These are phyloP conservation scores for Ictalurus furcatus DNA, from an alignment of 2,113 vertebrate species.

Conservation along the genomic window DNA sequence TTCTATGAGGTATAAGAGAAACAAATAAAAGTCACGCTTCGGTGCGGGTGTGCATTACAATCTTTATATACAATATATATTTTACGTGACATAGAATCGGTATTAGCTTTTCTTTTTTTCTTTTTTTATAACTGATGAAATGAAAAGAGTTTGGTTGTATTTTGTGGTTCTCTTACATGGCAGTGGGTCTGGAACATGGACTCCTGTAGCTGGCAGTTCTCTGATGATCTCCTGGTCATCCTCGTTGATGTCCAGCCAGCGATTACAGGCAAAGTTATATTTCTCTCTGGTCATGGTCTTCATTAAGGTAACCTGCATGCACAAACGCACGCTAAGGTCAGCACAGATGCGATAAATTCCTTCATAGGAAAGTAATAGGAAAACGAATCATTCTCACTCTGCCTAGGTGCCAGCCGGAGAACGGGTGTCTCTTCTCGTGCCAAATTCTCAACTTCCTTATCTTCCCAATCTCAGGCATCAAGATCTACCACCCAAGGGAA, in stretches of 20 bases:
- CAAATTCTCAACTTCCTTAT: conserved; percentile 89
- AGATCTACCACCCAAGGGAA: conserved; percentile 72
- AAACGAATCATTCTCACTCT: conserved; percentile 75
- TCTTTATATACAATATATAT: no score
- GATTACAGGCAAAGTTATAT: conserved; percentile 89
- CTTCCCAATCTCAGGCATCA: conserved; percentile 86
- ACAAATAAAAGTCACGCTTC: no score
- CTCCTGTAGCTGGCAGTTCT: conserved; percentile 86
- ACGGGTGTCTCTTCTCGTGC: conserved; percentile 89
- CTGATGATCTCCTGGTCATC: conserved; percentile 92
- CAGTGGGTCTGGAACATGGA: conserved; percentile 79
- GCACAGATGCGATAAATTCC: neutral
- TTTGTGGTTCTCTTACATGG: conserved; percentile 71
- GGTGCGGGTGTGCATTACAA: no score
- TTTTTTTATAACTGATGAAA: neutral
- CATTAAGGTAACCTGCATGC: conserved; percentile 83
- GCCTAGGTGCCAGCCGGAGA: conserved; percentile 93
- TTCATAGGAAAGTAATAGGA: neutral
- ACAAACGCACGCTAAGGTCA: conserved; percentile 1
- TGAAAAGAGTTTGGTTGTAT: neutral
- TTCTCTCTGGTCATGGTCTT: conserved; percentile 92
- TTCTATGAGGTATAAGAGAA: no score
- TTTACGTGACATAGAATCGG: neutral
- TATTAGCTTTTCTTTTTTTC: neutral
- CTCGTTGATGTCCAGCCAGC: conserved; percentile 95